Base-by-base conservation (phyloP, 2,797 vertebrate genomes). In the Peromyscus nudipes region DNA sequence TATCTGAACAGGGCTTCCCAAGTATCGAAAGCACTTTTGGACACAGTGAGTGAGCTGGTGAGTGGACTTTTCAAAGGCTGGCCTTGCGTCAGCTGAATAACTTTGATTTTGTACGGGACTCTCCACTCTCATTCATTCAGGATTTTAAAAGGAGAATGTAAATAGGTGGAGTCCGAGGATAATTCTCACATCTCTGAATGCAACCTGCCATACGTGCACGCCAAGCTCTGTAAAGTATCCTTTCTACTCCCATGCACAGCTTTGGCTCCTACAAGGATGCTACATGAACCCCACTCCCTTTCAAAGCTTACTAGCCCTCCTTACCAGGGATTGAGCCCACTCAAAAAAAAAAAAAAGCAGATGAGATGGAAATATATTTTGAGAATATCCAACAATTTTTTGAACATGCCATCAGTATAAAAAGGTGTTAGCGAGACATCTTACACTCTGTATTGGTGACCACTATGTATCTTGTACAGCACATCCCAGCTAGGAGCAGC, bases 131-230 rank as follows among this genome's bases (percentile, higher is more conserved):
- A 49, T 75, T 76, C 23, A 55, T 52, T 84, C 43, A 31, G 82
- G 43, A 73, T 52, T 2, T 46, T 55, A 43, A 87, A 52, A 52
- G 23, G 75, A 37, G 43, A 86, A 14, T 2, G 0, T 3, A 40
- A 34, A 34, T 11, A 21, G 37, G 17, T 8, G 5, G 37, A 60
- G 9, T 62, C 69, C 31, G 29, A 4, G 27, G 55, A 21, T 60
- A 23, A 88, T 62, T 23, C 37, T 89, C 19, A 57, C 40, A n/a
- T 25, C 40, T 89, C 87, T 64, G 40, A 62, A 62, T 23, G 57
- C 29, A 64, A 4, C 40, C 19, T 62, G 29, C 13, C 17, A 0
- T 5, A 13, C 1, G 9, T 0, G 9, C 3, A 1, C 1, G 3
- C 29, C 11, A 34, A 85, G 40, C 43, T 65, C 62, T 46, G 40